Evolutionary conservation across 2,113 vertebrate genomes (phyloP).

Genomic region (Poeciliopsis prolifica): DNA sequence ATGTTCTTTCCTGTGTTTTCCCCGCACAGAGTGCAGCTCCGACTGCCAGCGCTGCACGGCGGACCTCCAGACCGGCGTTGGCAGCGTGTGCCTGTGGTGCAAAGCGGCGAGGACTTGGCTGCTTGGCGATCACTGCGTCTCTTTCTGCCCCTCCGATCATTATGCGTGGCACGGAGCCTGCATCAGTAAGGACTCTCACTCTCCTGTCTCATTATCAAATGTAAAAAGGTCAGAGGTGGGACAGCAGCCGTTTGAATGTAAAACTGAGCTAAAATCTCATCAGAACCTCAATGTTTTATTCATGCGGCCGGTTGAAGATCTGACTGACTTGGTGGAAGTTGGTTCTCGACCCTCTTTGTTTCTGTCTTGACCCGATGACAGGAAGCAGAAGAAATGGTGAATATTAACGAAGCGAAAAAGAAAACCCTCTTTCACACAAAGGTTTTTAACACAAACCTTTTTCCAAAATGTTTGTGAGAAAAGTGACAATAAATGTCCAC

Average conservation of each 20-base stretch:
- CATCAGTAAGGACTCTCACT: slow-evolving; percentile 80
- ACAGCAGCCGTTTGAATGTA: neutral
- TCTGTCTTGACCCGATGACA: neutral
- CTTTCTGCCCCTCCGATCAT: slow-evolving; percentile 80
- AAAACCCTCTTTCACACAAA: neutral
- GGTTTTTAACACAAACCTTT: neutral
- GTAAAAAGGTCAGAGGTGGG: neutral
- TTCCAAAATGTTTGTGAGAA: no score
- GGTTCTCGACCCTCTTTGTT: neutral
- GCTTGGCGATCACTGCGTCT: slow-evolving; percentile 85
- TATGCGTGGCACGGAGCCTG: slow-evolving; percentile 79
- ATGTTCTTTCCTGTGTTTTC: neutral
- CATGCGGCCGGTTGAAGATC: neutral
- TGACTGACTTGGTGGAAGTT: neutral
- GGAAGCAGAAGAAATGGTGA: neutral
- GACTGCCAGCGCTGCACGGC: slow-evolving; percentile 86
- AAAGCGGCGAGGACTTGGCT: slow-evolving; percentile 76
- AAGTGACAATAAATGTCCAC: neutral
- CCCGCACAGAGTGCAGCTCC: slow-evolving; percentile 83
- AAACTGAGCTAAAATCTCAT: neutral
- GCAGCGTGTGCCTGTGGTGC: slow-evolving; percentile 89
- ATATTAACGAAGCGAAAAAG: rapidly evolving
- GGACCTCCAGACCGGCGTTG: slow-evolving; percentile 71
- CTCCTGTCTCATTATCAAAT: neutral
- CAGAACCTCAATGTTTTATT: slow-evolving; percentile 17